Conservation (phyloP, 2,888 invertebrate genomes). For the Therioaphis trifolii region DNA sequence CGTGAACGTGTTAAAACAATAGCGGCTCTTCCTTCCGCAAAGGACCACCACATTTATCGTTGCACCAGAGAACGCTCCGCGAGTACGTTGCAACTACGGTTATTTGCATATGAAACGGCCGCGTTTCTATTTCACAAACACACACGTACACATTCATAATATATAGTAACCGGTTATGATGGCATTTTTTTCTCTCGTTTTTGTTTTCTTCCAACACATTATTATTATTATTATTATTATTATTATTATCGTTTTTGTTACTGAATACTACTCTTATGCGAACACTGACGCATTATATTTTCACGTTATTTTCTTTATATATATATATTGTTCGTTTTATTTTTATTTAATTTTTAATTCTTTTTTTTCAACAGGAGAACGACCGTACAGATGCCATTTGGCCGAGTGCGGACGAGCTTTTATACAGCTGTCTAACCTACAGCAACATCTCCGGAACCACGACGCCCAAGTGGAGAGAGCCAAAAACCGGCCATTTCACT, state of each 20-base stretch:
- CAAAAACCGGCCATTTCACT: conserved; percentile 94
- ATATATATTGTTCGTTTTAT: background rate
- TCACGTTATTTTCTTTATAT: too few relatives aligned
- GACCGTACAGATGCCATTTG: conserved; percentile 96
- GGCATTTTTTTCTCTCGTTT: conserved; percentile 32
- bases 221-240: conserved; percentile 36
- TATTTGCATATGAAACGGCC: conserved; percentile 58
- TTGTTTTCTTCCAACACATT: conserved; percentile 40
- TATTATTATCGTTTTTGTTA: background rate
- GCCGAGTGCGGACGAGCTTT: conserved; percentile 96
- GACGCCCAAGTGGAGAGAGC: conserved; percentile 95
- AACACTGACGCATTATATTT: too few relatives aligned
- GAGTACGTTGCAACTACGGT: background rate
- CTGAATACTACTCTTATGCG: background rate
- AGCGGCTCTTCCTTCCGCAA: conserved; percentile 61
- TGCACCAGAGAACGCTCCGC: background rate
- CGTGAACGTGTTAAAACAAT: conserved; percentile 58
- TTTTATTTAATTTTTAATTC: conserved; percentile 2
- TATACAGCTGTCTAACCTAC: conserved; percentile 95
- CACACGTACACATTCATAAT: too few relatives aligned
- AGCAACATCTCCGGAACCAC: conserved; percentile 95
- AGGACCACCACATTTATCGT: conserved; percentile 45
- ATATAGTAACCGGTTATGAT: conserved; percentile 50
- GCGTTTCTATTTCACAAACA: background rate
- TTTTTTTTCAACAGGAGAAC: conserved; percentile 81